These are phyloP conservation scores for Cryptocheilus praepositus DNA, from an alignment of 2,888 invertebrate genomes.

Conservation along the genomic window DNA sequence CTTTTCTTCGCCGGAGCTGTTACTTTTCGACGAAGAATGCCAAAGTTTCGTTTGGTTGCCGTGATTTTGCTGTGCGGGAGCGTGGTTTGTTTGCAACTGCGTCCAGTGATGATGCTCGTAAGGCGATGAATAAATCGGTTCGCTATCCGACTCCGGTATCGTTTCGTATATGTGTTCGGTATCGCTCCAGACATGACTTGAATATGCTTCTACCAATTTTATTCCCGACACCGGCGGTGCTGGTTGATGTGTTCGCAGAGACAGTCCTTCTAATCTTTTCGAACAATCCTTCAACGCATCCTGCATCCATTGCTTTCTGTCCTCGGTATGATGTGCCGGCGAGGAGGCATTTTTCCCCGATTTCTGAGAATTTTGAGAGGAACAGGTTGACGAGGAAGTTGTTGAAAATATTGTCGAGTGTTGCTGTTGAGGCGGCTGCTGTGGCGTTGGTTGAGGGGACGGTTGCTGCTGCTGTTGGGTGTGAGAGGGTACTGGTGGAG, in stretches of 20 bases:
- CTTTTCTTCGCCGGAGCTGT: constrained; percentile 77
- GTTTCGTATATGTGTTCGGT: constrained; percentile 82
- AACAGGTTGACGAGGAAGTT: constrained; percentile 56
- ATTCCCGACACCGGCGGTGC: constrained; percentile 70
- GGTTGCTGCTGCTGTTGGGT: constrained; percentile 42
- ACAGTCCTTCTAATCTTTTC: constrained; percentile 61
- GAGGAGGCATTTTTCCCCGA: constrained; percentile 52
- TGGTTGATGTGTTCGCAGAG: constrained; percentile 55
- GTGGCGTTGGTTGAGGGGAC: constrained; percentile 25
- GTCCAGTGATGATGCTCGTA: constrained; percentile 75
- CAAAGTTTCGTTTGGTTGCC: constrained; percentile 53
- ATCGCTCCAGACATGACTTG: constrained; percentile 73
- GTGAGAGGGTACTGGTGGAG: constrained; percentile 72
- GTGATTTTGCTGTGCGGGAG: constrained; percentile 25
- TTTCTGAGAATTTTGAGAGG: constrained; percentile 58
- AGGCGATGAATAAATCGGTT: constrained; percentile 81
- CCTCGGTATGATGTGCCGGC: constrained; percentile 60
- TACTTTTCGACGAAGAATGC: constrained; percentile 70
- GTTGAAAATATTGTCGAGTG: constrained; percentile 34
- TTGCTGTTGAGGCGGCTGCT: constrained; percentile 30
- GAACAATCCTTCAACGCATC: constrained; percentile 65
- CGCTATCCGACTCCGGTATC: constrained; percentile 80
- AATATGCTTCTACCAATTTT: constrained; percentile 66
- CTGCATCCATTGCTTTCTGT: constrained; percentile 64
- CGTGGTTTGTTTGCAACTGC: constrained; percentile 41